phyloP scores from a whole-genome alignment of 2,797 vertebrate species.

The Hippoglossus hippoglossus region DNA sequence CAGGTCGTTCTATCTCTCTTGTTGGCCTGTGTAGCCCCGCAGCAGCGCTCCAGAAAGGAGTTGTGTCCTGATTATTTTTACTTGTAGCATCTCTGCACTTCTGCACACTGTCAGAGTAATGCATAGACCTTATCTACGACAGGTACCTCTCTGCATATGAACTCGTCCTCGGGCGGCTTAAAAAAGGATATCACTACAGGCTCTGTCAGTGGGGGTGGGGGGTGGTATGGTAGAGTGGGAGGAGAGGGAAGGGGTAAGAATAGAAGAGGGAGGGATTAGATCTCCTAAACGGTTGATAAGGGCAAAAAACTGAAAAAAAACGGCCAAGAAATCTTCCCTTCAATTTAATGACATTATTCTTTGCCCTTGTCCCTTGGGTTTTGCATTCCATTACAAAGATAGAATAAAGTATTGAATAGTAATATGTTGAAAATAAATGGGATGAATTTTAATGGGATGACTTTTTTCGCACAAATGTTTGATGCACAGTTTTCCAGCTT shows the following conservation, averaged over 20 bases:
- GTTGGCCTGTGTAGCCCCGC: conserved; percentile 47
- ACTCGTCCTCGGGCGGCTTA: conserved; percentile 49
- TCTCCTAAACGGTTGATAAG: conserved; percentile 59
- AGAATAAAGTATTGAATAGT: conserved; percentile 59
- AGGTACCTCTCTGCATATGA: conserved; percentile 70
- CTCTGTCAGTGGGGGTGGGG: background rate
- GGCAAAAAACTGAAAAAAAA: conserved; percentile 19
- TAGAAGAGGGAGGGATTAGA: conserved; percentile 34
- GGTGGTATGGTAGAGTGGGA: background rate
- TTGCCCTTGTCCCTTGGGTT: conserved; percentile 61
- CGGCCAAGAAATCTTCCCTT: conserved; percentile 24
- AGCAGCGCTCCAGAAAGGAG: conserved; percentile 44
- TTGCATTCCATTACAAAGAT: conserved; percentile 67
- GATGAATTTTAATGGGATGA: conserved; percentile 56
- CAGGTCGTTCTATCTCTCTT: conserved; percentile 33
- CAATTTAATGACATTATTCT: conserved; percentile 67
- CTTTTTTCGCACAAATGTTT: background rate
- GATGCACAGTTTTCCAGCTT: background rate
- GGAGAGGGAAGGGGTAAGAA: conserved; percentile 5
- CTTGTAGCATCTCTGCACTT: conserved; percentile 56
- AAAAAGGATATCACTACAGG: conserved; percentile 44
- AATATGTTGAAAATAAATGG: conserved; percentile 47
- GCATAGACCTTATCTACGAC: conserved; percentile 61
- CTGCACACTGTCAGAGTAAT: conserved; percentile 56
- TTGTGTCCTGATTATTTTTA: conserved; percentile 64